Evolutionary conservation across 2,888 invertebrate genomes (phyloP).

Genomic region (Clunio marinus): DNA sequence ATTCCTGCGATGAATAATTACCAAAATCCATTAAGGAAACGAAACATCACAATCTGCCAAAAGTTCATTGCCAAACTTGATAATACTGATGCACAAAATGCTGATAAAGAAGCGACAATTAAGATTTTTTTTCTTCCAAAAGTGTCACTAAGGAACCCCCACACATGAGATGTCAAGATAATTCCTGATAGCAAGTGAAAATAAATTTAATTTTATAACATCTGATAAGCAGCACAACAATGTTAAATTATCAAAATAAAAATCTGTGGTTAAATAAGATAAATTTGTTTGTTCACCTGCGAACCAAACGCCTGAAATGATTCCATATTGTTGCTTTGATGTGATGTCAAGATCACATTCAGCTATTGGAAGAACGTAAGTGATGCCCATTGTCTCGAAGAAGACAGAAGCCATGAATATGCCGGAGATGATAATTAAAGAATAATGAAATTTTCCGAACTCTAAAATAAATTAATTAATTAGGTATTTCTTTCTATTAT

Average conservation of each 20-base stretch:
- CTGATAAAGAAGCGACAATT: slow-evolving; percentile 51
- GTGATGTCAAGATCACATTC: slow-evolving; percentile 50
- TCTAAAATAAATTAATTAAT: slow-evolving; percentile 46
- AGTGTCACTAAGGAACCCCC: slow-evolving; percentile 57
- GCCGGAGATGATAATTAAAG: slow-evolving; percentile 53
- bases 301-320: slow-evolving; percentile 50
- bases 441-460: slow-evolving; percentile 54
- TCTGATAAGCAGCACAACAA: neutral
- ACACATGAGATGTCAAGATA: slow-evolving; percentile 55
- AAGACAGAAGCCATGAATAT: slow-evolving; percentile 54
- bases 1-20: slow-evolving; percentile 43
- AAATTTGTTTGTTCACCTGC: slow-evolving; percentile 44
- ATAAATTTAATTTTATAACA: neutral
- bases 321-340: slow-evolving; percentile 48
- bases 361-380: slow-evolving; percentile 55
- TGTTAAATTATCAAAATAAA: neutral
- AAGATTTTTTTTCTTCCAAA: slow-evolving; percentile 53
- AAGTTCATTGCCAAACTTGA: slow-evolving; percentile 53
- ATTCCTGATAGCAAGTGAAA: slow-evolving; percentile 46
- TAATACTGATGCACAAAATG: slow-evolving; percentile 52
- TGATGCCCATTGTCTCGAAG: slow-evolving; percentile 52
- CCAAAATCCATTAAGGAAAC: slow-evolving; percentile 56
- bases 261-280: neutral
- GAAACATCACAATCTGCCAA: slow-evolving; percentile 52
- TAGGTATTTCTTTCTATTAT: neutral